phyloP scores from a whole-genome alignment of 2,113 vertebrate species.

The Procavia capensis region DNA sequence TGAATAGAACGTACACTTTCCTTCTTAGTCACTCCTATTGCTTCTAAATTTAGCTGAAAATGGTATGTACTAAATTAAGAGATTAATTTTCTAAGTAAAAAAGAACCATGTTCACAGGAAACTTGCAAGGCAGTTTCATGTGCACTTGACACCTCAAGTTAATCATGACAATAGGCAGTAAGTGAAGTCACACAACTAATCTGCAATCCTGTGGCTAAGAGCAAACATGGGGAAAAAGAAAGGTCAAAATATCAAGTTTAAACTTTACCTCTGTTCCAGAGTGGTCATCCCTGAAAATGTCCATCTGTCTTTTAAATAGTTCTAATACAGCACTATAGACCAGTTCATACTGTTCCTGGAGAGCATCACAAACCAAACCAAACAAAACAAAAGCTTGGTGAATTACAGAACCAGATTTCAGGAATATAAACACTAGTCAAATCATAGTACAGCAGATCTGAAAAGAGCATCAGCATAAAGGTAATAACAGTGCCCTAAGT shows the following conservation, averaged over 20 bases:
- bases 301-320: constrained; percentile 92
- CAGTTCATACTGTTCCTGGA: constrained; percentile 96
- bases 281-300: constrained; percentile 73
- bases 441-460: not conserved
- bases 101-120: not conserved
- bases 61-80: not conserved
- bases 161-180: not conserved
- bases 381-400: constrained; percentile 24
- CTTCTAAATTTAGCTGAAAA: constrained; percentile 16
- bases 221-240: not conserved
- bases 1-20: not conserved
- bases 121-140: not conserved
- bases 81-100: constrained; percentile 47
- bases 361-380: not conserved
- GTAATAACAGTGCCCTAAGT: not conserved
- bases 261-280: constrained; percentile 83
- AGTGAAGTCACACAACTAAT: not conserved
- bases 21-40: not conserved
- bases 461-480: not conserved
- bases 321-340: constrained; percentile 92
- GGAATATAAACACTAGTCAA: not conserved
- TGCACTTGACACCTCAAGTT: not conserved
- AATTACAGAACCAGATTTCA: constrained; percentile 9
- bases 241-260: not conserved
- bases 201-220: constrained; percentile 40